phyloP scores from a whole-genome alignment of 1,140 invertebrate genomes.

The Apis dorsata region DNA sequence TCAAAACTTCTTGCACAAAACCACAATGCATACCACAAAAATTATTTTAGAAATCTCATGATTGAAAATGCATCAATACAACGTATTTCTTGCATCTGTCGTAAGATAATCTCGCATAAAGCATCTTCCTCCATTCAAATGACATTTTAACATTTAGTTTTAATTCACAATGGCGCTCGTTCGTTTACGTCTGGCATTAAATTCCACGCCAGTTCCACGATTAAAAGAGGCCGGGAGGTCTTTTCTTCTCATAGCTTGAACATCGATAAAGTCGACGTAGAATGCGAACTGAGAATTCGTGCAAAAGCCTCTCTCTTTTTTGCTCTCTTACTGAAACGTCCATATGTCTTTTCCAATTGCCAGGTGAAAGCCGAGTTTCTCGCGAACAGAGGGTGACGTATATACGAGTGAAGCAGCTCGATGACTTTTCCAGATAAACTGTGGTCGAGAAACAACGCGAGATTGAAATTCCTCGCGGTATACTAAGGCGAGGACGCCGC shows the following conservation, averaged over 20 bases:
- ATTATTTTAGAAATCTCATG: not conserved
- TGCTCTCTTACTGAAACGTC: not conserved
- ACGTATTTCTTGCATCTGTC: not conserved
- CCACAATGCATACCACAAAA: too few relatives aligned
- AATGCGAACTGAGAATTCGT: constrained; percentile 13
- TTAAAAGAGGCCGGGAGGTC: not conserved
- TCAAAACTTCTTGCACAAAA: too few relatives aligned
- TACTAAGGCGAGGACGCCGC: constrained; percentile 3
- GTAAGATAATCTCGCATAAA: not conserved
- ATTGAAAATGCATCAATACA: not conserved
- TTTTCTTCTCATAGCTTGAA: not conserved
- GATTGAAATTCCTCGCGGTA: constrained; percentile 34
- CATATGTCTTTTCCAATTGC: not conserved
- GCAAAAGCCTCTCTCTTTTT: not conserved
- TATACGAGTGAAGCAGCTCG: constrained; percentile 16
- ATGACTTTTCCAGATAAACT: constrained; percentile 38
- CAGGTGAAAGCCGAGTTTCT: constrained; percentile 33
- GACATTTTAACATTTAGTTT: constrained; percentile 19
- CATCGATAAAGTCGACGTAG: not conserved
- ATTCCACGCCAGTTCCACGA: not conserved
- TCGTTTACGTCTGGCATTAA: not conserved
- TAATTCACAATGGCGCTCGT: not conserved
- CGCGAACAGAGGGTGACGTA: constrained; percentile 21
- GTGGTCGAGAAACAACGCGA: constrained; percentile 6
- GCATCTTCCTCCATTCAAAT: not conserved